Conservation (phyloP, 2,888 invertebrate genomes). For the Xylota sylvarum region DNA sequence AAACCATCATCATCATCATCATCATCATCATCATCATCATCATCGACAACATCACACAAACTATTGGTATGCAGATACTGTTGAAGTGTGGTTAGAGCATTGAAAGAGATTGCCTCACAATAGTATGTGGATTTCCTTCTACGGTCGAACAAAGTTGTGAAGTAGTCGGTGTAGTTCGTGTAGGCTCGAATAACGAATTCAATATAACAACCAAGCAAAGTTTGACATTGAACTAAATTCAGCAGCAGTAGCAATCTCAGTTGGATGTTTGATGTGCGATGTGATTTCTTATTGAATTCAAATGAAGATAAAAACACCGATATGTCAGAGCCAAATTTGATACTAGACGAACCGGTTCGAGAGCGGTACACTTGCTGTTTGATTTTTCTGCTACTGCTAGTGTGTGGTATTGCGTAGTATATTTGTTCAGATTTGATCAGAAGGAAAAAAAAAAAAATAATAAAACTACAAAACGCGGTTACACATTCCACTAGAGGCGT, state of each 20-base stretch:
- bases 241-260: constrained; percentile 47
- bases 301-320: constrained; percentile 61
- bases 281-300: constrained; percentile 65
- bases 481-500: constrained; percentile 45
- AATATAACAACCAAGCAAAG: constrained; percentile 56
- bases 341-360: constrained; percentile 69
- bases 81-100: constrained; percentile 54
- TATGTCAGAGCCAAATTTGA: constrained; percentile 61
- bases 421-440: constrained; percentile 42
- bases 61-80: constrained; percentile 62
- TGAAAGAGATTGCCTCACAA: constrained; percentile 68
- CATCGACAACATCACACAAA: constrained; percentile 52
- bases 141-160: constrained; percentile 64
- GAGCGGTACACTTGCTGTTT: constrained; percentile 56
- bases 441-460: constrained; percentile 27
- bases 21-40: constrained; percentile 54
- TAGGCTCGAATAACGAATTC: constrained; percentile 64
- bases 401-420: constrained; percentile 63
- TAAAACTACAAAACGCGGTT: constrained; percentile 50
- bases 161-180: constrained; percentile 49
- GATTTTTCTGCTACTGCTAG: constrained; percentile 20
- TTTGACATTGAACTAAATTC: constrained; percentile 77
- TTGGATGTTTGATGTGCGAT: constrained; percentile 43
- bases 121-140: constrained; percentile 63
- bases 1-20: constrained; percentile 55